Conservation (phyloP, 2,797 vertebrate genomes). For the Pagetopsis macropterus region DNA sequence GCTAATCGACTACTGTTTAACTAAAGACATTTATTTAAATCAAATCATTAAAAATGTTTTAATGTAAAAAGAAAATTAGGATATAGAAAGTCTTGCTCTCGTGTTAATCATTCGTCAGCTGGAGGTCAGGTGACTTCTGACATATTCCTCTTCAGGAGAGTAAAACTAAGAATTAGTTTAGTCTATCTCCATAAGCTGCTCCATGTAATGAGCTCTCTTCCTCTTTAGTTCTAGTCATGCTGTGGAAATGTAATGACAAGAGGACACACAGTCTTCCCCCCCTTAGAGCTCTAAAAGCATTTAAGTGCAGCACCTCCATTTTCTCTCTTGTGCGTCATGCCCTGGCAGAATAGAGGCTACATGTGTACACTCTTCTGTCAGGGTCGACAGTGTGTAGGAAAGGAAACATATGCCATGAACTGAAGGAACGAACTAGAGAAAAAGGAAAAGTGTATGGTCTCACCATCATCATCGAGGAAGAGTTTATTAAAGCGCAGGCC, state of each 20-base stretch:
- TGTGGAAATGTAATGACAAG: not conserved
- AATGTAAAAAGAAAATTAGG: not conserved
- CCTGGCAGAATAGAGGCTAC: slow-evolving; percentile 5
- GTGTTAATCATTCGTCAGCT: slow-evolving; percentile 11
- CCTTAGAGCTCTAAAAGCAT: not conserved
- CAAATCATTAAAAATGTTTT: not conserved
- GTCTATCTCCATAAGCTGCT: not conserved
- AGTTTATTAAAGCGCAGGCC: slow-evolving; percentile 97
- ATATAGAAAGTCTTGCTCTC: not conserved
- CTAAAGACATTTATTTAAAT: not conserved
- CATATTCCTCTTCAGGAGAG: not conserved
- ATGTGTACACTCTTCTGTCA: not conserved
- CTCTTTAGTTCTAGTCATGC: not conserved
- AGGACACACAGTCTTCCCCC: not conserved
- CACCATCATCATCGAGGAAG: slow-evolving; percentile 97
- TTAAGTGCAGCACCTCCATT: slow-evolving; percentile 8
- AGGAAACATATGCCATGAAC: not conserved
- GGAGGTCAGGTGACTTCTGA: not conserved
- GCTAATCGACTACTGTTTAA: not conserved
- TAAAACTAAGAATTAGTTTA: not conserved
- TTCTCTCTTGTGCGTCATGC: slow-evolving; percentile 17
- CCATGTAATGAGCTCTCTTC: not conserved
- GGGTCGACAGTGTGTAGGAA: not conserved
- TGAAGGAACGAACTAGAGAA: accelerated
- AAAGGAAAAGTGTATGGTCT: slow-evolving; percentile 54